These are phyloP conservation scores for Bombus terrestris DNA, from an alignment of 1,140 invertebrate species.

Conservation along the genomic window DNA sequence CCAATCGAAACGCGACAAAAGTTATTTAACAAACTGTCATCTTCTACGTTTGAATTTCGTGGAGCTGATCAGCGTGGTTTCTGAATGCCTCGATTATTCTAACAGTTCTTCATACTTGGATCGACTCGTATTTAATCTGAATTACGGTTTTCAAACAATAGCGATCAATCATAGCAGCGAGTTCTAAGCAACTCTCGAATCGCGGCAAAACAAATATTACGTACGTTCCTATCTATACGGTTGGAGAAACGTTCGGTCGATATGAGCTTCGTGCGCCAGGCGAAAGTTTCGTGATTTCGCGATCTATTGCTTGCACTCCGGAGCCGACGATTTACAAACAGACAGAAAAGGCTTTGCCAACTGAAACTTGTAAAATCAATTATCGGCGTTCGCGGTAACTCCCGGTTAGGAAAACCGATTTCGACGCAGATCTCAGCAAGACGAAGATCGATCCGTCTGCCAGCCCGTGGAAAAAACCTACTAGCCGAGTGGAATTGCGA, in stretches of 20 bases:
- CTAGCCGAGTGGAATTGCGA: constrained; percentile 24
- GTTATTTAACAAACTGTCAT: too few species aligned
- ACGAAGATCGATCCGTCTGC: constrained; percentile 47
- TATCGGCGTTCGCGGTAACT: constrained; percentile 39
- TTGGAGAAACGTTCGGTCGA: background rate
- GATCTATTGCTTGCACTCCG: constrained; percentile 9
- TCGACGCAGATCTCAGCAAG: constrained; percentile 32
- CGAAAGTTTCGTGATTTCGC: constrained; percentile 16
- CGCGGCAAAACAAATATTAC: constrained; percentile 28
- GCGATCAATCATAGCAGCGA: background rate
- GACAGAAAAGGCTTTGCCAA: constrained; percentile 14
- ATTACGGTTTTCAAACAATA: background rate
- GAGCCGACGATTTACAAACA: constrained; percentile 34
- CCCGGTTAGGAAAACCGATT: constrained; percentile 30
- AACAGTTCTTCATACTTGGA: background rate
- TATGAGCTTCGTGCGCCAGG: background rate
- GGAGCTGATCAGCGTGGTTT: too few species aligned
- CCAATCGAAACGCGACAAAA: too few species aligned
- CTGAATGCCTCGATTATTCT: background rate
- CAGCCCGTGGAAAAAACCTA: background rate
- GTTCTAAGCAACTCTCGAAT: background rate
- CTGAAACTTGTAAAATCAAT: constrained; percentile 57
- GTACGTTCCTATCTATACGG: background rate
- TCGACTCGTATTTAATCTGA: background rate
- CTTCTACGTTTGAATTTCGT: too few species aligned